Conservation (phyloP, 2,113 vertebrate species). For the Tor tambroides region DNA sequence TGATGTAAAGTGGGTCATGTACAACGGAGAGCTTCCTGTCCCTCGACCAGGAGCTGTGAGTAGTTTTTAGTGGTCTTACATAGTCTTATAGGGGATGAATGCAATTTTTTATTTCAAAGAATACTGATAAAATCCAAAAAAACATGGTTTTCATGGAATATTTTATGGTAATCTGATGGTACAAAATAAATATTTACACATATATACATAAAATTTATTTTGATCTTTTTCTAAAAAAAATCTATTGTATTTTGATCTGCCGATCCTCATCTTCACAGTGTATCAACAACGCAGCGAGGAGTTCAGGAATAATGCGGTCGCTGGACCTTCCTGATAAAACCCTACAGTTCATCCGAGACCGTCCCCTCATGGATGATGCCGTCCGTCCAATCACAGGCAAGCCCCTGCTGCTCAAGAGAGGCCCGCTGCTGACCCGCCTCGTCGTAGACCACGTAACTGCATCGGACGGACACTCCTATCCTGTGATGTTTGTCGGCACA, state of each 20-base stretch:
- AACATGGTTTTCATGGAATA: neutral
- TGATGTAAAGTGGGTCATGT: slow-evolving; percentile 76
- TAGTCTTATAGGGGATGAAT: neutral
- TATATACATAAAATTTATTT: too few species aligned
- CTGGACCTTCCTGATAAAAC: slow-evolving; percentile 78
- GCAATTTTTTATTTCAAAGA: neutral
- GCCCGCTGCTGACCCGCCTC: slow-evolving; percentile 71
- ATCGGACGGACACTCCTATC: slow-evolving; percentile 66
- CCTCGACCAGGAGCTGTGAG: slow-evolving; percentile 80
- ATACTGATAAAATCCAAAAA: neutral
- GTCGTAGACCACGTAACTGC: slow-evolving; percentile 71
- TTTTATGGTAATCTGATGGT: neutral
- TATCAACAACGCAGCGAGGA: slow-evolving; percentile 65
- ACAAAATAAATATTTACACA: too few species aligned
- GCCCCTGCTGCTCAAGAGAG: slow-evolving; percentile 72
- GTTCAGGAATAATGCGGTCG: slow-evolving; percentile 68
- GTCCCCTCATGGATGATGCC: slow-evolving; percentile 74
- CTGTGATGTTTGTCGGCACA: slow-evolving; percentile 80
- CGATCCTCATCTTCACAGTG: slow-evolving; percentile 62
- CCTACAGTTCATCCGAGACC: slow-evolving; percentile 78
- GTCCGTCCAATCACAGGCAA: slow-evolving; percentile 67
- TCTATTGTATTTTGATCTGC: too few species aligned
- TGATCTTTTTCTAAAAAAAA: too few species aligned
- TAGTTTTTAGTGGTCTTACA: slow-evolving; percentile 3
- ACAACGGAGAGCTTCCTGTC: slow-evolving; percentile 73